These are phyloP conservation scores for Mamestra configurata DNA, from an alignment of 1,140 invertebrate genomes.

Conservation along the genomic window DNA sequence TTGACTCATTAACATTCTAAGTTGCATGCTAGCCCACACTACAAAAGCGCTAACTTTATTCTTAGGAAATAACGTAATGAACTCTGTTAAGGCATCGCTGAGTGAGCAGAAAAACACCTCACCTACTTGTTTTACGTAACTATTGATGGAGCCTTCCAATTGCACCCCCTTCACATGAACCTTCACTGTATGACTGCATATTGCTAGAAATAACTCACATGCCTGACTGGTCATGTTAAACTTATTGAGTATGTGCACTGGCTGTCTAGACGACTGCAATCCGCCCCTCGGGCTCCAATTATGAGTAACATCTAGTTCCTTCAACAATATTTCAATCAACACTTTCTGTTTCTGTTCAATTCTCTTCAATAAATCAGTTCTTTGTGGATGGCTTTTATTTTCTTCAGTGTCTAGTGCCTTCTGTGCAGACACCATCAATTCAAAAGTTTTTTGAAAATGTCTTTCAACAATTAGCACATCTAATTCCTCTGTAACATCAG, in stretches of 20 bases:
- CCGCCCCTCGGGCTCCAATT: slow-evolving; percentile 98
- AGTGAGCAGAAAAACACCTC: slow-evolving; percentile 96
- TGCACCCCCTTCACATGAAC: slow-evolving; percentile 95
- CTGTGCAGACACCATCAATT: slow-evolving; percentile 91
- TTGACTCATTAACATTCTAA: slow-evolving; percentile 94
- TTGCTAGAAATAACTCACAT: slow-evolving; percentile 95
- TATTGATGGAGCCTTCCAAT: slow-evolving; percentile 95
- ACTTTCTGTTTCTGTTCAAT: slow-evolving; percentile 93
- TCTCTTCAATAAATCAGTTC: slow-evolving; percentile 80
- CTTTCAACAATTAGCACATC: slow-evolving; percentile 99
- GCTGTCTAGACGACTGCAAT: slow-evolving; percentile 94
- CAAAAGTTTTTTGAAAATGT: slow-evolving; percentile 98
- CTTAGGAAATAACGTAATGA: slow-evolving; percentile 94
- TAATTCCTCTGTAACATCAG: slow-evolving; percentile 97
- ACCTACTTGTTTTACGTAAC: slow-evolving; percentile 95
- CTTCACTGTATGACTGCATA: slow-evolving; percentile 95
- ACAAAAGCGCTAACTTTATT: slow-evolving; percentile 94
- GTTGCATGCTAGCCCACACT: slow-evolving; percentile 96
- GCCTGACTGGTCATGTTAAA: slow-evolving; percentile 94
- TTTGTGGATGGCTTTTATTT: slow-evolving; percentile 81
- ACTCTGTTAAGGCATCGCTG: slow-evolving; percentile 95
- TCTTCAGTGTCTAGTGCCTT: slow-evolving; percentile 82
- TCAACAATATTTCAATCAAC: slow-evolving; percentile 95
- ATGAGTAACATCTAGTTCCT: slow-evolving; percentile 95
- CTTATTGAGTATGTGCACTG: slow-evolving; percentile 95